A percentile compares a stretch with the other conserved stretches of the same genome.
Evolutionary conservation across 2,797 vertebrate genomes (phyloP).

Genomic region (Phoeniculus purpureus): DNA sequence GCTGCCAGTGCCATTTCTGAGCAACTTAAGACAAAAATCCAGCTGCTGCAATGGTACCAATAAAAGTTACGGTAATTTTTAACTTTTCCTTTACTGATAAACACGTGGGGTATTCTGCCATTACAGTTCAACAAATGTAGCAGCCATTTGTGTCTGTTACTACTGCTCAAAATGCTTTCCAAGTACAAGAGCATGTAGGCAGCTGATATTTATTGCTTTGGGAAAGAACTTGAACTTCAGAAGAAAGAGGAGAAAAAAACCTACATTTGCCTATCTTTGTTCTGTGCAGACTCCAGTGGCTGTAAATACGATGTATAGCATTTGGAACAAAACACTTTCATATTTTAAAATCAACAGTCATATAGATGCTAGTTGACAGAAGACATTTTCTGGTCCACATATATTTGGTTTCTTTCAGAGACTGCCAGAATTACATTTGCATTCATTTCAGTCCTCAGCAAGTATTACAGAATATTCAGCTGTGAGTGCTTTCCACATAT

Average conservation of each 20-base stretch:
- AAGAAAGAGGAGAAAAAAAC: background rate
- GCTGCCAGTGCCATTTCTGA: background rate
- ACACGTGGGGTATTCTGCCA: background rate
- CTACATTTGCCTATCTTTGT: background rate
- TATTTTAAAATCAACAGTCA: background rate
- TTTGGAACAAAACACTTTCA: background rate
- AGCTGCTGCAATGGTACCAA: background rate
- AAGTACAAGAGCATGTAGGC: background rate
- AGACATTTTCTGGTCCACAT: background rate
- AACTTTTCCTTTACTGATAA: background rate
- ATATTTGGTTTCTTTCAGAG: conserved; percentile 19
- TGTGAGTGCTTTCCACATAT: conserved; percentile 37
- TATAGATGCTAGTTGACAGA: background rate
- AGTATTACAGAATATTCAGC: conserved; percentile 47
- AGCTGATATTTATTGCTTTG: background rate
- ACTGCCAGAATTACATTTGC: conserved; percentile 16
- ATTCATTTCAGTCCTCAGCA: conserved; percentile 11
- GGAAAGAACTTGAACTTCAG: background rate
- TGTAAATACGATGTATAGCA: conserved; percentile 5
- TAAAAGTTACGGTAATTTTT: background rate
- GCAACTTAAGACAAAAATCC: background rate
- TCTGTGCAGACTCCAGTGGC: background rate
- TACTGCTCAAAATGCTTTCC: background rate
- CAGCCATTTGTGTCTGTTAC: background rate
- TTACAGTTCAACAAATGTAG: background rate